A percentile compares a stretch with the other conserved stretches of the same genome.
These are phyloP conservation scores for Embidobia sp. DNA, from an alignment of 2,888 invertebrate species.

Conservation along the genomic window DNA sequence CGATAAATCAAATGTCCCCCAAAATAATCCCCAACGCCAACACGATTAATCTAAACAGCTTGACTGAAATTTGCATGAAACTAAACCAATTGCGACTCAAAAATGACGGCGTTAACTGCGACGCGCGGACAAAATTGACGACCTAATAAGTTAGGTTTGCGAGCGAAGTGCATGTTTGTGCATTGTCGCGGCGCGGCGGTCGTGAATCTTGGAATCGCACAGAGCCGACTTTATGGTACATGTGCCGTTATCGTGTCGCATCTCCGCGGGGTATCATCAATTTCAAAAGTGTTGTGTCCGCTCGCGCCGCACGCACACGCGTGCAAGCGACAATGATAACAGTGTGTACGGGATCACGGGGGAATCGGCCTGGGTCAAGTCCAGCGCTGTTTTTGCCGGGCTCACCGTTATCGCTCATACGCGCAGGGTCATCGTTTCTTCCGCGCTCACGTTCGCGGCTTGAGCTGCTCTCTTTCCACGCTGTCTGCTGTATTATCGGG, in stretches of 20 bases:
- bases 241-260: conserved; percentile 29
- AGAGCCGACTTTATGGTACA: conserved; percentile 27
- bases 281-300: conserved; percentile 36
- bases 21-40: too few relatives aligned
- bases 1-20: too few relatives aligned
- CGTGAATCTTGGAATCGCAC: conserved; percentile 50
- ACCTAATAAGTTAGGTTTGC: too few relatives aligned
- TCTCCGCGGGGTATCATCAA: conserved; percentile 53
- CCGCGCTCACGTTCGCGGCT: conserved; percentile 34
- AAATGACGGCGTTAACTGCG: too few relatives aligned
- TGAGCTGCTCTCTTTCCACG: conserved; percentile 37
- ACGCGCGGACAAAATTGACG: too few relatives aligned
- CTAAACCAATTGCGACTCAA: too few relatives aligned
- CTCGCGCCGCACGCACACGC: conserved; percentile 20
- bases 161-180: background rate
- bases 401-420: conserved; percentile 64
- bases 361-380: conserved; percentile 47
- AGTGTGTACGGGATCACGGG: conserved; percentile 19
- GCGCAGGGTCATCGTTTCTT: conserved; percentile 64
- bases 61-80: too few relatives aligned
- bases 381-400: conserved; percentile 40
- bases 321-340: conserved; percentile 31
- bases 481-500: conserved; percentile 5
- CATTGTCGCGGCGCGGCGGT: background rate
- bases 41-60: too few relatives aligned